Evolutionary conservation across 2,113 vertebrate species (phyloP).

Genomic region (Felis chaus): DNA sequence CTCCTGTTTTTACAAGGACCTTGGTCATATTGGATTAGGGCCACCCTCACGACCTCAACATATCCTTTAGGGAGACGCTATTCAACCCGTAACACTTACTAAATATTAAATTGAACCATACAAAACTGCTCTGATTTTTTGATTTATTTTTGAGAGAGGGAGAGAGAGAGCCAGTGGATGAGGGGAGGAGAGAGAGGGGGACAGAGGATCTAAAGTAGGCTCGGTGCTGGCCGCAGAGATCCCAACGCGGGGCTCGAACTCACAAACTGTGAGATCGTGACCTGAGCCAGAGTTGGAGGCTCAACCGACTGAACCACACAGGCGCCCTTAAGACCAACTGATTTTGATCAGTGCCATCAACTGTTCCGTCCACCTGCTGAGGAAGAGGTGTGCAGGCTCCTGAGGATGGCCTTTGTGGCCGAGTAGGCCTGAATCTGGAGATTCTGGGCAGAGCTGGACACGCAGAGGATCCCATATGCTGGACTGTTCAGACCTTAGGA

Average conservation of each 20-base stretch:
- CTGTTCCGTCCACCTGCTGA: background rate
- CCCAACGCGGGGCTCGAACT: no score
- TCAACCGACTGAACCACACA: no score
- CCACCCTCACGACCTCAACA: background rate
- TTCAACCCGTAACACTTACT: background rate
- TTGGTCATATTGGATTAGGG: background rate
- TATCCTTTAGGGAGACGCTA: background rate
- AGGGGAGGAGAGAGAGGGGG: no score
- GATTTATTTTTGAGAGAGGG: no score
- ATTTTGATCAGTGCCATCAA: background rate
- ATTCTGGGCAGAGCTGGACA: background rate
- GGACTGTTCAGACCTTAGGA: background rate
- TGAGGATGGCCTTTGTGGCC: background rate
- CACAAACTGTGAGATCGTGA: no score
- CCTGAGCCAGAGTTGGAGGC: no score
- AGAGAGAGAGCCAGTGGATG: no score
- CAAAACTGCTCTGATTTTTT: background rate
- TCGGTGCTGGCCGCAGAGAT: no score
- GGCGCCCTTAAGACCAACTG: background rate
- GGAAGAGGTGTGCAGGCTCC: background rate
- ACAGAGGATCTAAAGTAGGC: no score
- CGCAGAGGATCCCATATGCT: background rate
- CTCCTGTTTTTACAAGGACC: background rate
- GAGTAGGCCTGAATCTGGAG: background rate
- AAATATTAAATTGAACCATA: background rate